phyloP scores from a whole-genome alignment of 1,140 invertebrate genomes.

The Kradibia gibbosae region DNA sequence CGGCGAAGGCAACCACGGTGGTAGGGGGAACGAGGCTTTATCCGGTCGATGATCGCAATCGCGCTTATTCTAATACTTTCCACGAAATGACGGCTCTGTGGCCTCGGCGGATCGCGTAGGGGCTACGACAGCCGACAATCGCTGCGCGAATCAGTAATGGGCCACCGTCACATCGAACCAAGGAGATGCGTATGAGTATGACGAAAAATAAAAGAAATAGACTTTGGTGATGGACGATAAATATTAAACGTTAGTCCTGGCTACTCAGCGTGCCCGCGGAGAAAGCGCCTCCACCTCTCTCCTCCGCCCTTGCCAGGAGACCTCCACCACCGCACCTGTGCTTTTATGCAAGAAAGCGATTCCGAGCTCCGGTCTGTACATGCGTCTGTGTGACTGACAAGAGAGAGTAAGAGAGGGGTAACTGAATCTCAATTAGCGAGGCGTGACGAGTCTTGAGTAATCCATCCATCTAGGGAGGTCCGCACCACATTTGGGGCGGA shows the following conservation, averaged over 20 bases:
- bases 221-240: conserved; percentile 64
- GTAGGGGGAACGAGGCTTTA: conserved; percentile 48
- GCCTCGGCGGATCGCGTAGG: conserved; percentile 33
- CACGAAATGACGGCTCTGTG: conserved; percentile 57
- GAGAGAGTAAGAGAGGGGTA: conserved; percentile 61
- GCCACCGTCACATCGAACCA: conserved; percentile 55
- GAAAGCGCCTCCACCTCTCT: background rate
- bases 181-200: background rate
- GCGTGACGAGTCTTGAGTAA: conserved; percentile 66
- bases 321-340: background rate
- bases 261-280: background rate
- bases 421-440: conserved; percentile 70
- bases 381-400: conserved; percentile 38
- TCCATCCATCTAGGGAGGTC: conserved; percentile 55
- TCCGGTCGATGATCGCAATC: conserved; percentile 58
- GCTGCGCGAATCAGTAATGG: conserved; percentile 39
- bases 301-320: background rate
- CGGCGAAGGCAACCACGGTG: background rate
- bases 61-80: conserved; percentile 69
- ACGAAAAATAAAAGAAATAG: conserved; percentile 55
- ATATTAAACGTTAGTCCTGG: conserved; percentile 70
- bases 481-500: background rate
- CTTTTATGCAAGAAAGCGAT: background rate
- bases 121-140: conserved; percentile 62
- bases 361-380: background rate